phyloP scores from a whole-genome alignment of 1,140 invertebrate species.

The Dermatophagoides farinae region DNA sequence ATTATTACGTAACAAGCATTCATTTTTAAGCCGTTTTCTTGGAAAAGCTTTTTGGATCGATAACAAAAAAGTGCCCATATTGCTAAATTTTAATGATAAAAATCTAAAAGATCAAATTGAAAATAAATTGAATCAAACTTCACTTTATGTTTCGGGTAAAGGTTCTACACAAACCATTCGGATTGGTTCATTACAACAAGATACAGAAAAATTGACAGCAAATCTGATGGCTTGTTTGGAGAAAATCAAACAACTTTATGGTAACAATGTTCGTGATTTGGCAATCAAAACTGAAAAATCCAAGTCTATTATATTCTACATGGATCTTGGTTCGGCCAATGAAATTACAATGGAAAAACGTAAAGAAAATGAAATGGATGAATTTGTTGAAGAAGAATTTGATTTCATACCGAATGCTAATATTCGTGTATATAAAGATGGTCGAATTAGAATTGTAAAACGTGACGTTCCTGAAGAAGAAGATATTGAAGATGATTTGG shows the following conservation, averaged over 20 bases:
- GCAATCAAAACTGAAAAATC: constrained; percentile 3
- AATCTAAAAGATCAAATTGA: background rate
- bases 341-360: background rate
- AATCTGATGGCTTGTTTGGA: background rate
- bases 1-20: constrained; percentile 4
- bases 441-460: background rate
- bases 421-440: constrained; percentile 1
- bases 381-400: constrained; percentile 6
- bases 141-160: constrained; percentile 5
- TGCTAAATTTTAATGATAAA: background rate
- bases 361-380: background rate
- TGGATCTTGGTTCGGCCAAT: constrained; percentile 1
- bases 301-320: constrained; percentile 1
- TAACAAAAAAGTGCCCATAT: constrained; percentile 3
- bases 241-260: background rate
- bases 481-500: background rate
- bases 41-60: constrained; percentile 12
- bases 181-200: constrained; percentile 3
- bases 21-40: background rate
- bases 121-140: background rate
- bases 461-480: background rate
- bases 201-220: background rate
- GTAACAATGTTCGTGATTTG: background rate
- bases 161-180: background rate
- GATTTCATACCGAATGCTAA: background rate